Evolutionary conservation across 2,888 invertebrate genomes (phyloP), one percentile per base, ranked within the genome.

Genomic region (Eugnorisma glareosa): DNA sequence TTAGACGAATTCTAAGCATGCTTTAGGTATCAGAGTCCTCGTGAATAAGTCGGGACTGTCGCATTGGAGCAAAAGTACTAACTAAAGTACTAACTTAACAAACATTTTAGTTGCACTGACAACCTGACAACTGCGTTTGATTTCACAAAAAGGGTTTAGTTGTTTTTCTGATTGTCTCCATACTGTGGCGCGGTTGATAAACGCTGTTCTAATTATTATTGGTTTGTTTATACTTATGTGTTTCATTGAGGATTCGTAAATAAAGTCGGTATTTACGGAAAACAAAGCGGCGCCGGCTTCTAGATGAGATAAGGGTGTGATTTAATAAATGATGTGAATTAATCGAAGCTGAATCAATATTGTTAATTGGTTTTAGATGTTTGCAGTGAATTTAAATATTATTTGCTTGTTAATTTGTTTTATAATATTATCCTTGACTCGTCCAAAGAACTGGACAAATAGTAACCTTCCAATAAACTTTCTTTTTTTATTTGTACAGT

Each of bases 181-280:
- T 64, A 40, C 40, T 64, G 40, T 64, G 64, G 2, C 13, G n/a
- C 11, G 70, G 61, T 80, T 79, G 76, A 77, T 81, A 79, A 79
- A 79, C 45, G 31, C 45, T 48, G 88, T 75, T 83, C 82, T 80
- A 89, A 80, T 88, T 86, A 79, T 77, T 72, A 40, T 64, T 73
- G 51, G 18, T 82, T 72, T 72, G 45, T 79, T 73, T 69, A 70
- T 69, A 80, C 54, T 74, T 67, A 24, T 70, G 24, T 71, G n/a
- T 74, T 84, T 78, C 51, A 73, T 80, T 67, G 59, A 68, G 64
- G 63, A 78, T 84, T 81, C 57, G 75, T 77, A 80, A 81, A 81
- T 72, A 73, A 81, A 83, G 67, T 75, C 37, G 18, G 10, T 83
- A 77, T 88, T 83, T 77, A 79, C 72, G 69, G 78, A 70, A 77